Evolutionary conservation across 2,797 vertebrate genomes (phyloP).

Genomic region (Semaprochilodus insignis): DNA sequence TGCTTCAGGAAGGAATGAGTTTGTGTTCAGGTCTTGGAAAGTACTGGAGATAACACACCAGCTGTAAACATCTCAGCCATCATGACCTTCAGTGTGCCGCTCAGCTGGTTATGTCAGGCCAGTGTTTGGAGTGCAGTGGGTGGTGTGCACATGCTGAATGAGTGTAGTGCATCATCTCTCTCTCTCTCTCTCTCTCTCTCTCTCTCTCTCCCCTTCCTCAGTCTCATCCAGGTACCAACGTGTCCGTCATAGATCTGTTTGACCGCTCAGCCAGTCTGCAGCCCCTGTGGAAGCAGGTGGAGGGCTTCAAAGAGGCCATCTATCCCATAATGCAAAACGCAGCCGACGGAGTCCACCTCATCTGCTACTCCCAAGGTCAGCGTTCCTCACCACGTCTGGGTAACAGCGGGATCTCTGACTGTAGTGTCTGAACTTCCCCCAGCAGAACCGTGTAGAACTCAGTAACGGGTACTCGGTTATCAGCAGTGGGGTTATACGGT

Average conservation of each 20-base stretch:
- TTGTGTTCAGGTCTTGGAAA: neutral
- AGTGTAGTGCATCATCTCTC: too few relatives aligned
- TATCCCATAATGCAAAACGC: constrained; percentile 90
- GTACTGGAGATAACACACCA: neutral
- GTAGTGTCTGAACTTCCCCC: too few relatives aligned
- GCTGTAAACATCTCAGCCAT: too few relatives aligned
- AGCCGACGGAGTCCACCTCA: constrained; percentile 85
- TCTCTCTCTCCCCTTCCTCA: constrained; percentile 58
- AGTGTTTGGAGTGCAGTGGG: too few relatives aligned
- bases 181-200: constrained; percentile 8
- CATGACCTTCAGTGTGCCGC: too few relatives aligned
- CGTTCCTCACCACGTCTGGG: neutral
- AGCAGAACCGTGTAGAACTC: neutral
- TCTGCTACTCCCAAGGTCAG: constrained; percentile 92
- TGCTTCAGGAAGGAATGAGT: too few relatives aligned
- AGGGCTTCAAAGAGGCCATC: constrained; percentile 87
- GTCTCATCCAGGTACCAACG: constrained; percentile 90
- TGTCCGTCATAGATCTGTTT: constrained; percentile 89
- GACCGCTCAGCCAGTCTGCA: constrained; percentile 85
- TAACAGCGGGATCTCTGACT: neutral
- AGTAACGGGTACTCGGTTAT: neutral
- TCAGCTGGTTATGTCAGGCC: too few relatives aligned
- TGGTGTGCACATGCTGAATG: too few relatives aligned
- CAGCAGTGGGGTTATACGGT: neutral
- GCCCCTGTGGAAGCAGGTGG: constrained; percentile 92